Conservation (phyloP, 2,797 vertebrate species). For the Clarias pachynema region DNA sequence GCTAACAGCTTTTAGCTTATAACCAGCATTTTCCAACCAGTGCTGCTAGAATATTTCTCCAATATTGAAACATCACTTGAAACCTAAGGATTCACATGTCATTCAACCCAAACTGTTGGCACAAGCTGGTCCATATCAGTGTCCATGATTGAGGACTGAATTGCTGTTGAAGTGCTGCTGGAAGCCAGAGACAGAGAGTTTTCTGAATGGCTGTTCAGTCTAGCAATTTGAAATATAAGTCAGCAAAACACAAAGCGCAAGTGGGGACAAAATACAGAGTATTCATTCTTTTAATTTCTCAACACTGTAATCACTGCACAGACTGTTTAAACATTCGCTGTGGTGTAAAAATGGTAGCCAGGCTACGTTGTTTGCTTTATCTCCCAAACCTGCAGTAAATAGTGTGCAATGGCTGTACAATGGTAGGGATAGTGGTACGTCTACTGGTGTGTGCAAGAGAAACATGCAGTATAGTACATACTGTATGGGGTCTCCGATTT, state of each 20-base stretch:
- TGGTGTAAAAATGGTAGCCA: not conserved
- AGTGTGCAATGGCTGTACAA: not conserved
- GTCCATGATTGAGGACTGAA: not conserved
- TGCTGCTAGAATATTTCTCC: not conserved
- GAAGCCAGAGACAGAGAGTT: not conserved
- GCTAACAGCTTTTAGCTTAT: not conserved
- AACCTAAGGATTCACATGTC: not conserved
- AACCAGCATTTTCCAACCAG: not conserved
- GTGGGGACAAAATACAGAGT: not conserved
- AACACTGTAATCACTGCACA: not conserved
- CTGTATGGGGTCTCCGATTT: not conserved
- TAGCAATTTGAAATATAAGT: not conserved
- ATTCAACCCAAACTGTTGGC: not conserved
- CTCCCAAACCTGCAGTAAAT: not conserved
- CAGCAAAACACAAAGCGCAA: not conserved
- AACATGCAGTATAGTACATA: not conserved
- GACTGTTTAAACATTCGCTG: not conserved
- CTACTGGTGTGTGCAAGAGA: no score
- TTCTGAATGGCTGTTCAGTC: not conserved
- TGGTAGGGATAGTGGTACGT: not conserved
- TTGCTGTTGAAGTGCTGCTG: not conserved
- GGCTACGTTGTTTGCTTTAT: not conserved
- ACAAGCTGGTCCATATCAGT: not conserved
- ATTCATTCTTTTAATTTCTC: not conserved
- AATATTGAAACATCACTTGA: slow-evolving; percentile 5